Evolutionary conservation across 2,797 vertebrate genomes (phyloP).

Genomic region (Microchirus variegatus): DNA sequence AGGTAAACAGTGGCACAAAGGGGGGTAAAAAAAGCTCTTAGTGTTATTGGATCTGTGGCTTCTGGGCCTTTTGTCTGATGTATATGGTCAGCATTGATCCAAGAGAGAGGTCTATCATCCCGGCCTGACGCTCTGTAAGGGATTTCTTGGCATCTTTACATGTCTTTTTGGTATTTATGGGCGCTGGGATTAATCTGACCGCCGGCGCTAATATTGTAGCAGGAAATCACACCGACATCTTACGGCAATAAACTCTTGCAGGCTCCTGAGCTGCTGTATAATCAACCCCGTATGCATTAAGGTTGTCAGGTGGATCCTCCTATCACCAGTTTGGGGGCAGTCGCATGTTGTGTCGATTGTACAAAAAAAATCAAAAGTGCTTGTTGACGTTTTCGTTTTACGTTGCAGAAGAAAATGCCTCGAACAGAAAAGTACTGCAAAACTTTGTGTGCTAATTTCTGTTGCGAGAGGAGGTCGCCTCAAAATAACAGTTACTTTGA

Average conservation of each 20-base stretch:
- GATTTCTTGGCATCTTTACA: conserved; percentile 72
- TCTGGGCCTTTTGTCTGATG: conserved; percentile 60
- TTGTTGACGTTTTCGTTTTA: no score
- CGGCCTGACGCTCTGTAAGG: conserved; percentile 57
- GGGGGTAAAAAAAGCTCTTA: conserved; percentile 65
- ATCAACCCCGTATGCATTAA: conserved; percentile 49
- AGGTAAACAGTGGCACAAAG: conserved; percentile 83
- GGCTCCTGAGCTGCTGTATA: conserved; percentile 25
- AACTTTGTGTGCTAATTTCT: no score
- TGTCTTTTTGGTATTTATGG: conserved; percentile 70
- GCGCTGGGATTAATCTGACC: conserved; percentile 54
- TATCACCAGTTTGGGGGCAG: conserved; percentile 5
- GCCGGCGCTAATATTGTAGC: conserved; percentile 58
- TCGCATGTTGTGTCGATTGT: conserved; percentile 8
- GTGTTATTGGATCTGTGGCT: conserved; percentile 76
- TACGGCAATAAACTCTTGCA: conserved; percentile 49
- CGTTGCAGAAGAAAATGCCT: no score
- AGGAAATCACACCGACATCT: conserved; percentile 65
- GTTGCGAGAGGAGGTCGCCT: no score
- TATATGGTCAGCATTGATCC: conserved; percentile 71
- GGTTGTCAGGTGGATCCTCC: conserved; percentile 33
- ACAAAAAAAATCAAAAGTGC: background rate
- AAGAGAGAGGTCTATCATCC: conserved; percentile 62
- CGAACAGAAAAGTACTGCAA: no score
- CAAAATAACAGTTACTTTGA: no score